phyloP scores from a whole-genome alignment of 2,113 vertebrate genomes.

The Apistogramma diplotaenia region DNA sequence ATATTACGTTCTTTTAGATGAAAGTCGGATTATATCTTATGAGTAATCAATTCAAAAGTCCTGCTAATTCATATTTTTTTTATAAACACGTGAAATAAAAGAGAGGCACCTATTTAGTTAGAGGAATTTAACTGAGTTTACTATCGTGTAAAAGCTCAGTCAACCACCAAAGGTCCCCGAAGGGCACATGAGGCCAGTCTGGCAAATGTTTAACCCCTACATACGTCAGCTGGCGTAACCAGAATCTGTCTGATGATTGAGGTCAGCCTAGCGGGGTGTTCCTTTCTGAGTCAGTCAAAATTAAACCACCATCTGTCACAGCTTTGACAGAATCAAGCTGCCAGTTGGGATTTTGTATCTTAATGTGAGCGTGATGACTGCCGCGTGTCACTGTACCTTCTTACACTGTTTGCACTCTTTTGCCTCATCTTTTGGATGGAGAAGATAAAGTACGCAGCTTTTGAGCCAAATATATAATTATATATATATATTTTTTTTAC shows the following conservation, averaged over 20 bases:
- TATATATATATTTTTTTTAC: no score
- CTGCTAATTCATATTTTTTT: background rate
- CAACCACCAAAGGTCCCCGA: background rate
- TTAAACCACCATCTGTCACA: conserved; percentile 14
- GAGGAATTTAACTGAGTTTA: background rate
- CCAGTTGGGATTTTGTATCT: background rate
- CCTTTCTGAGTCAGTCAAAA: background rate
- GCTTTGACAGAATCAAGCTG: background rate
- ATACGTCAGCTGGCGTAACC: background rate
- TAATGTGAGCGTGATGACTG: background rate
- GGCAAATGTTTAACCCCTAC: background rate
- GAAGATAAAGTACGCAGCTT: background rate
- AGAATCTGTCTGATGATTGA: background rate
- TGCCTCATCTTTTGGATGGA: background rate
- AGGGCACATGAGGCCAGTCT: background rate
- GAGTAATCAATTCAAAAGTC: background rate
- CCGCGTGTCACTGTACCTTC: background rate
- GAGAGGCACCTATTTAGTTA: background rate
- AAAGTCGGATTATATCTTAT: background rate
- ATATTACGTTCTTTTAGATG: background rate
- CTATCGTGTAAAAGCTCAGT: background rate
- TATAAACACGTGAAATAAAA: no score
- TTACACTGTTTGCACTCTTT: background rate
- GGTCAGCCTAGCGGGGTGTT: background rate
- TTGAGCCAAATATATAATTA: background rate